Evolutionary conservation across 1,140 invertebrate species (phyloP).

Genomic region (Dolichoris vasculosae): DNA sequence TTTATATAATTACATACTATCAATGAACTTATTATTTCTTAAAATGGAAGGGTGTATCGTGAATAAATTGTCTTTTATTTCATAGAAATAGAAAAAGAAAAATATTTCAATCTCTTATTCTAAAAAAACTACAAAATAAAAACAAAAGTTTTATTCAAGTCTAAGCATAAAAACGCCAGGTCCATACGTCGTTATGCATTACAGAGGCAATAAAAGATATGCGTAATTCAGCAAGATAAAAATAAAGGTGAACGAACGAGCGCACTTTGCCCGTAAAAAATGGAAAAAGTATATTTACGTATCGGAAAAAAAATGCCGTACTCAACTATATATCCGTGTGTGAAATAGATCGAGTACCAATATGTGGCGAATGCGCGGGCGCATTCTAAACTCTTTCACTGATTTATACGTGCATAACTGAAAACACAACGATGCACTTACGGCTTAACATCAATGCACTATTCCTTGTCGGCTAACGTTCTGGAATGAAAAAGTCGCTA

Average conservation of each 20-base stretch:
- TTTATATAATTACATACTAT: no score
- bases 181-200: background rate
- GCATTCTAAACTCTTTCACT: conserved; percentile 10
- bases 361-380: background rate
- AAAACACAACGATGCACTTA: conserved; percentile 3
- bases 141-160: background rate
- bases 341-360: background rate
- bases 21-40: no score
- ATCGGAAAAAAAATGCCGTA: conserved; percentile 4
- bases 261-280: background rate
- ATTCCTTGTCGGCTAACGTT: background rate
- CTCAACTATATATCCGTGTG: background rate
- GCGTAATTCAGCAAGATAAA: conserved; percentile 17
- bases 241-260: conserved; percentile 13
- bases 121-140: background rate
- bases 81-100: background rate
- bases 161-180: background rate
- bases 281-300: background rate
- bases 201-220: conserved; percentile 27
- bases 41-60: background rate
- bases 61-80: background rate
- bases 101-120: conserved; percentile 5
- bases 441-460: conserved; percentile 22
- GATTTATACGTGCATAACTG: conserved; percentile 39
- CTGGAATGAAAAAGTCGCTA: background rate